phyloP scores from a whole-genome alignment of 2,888 invertebrate species.

The Temnothorax unifasciatus region DNA sequence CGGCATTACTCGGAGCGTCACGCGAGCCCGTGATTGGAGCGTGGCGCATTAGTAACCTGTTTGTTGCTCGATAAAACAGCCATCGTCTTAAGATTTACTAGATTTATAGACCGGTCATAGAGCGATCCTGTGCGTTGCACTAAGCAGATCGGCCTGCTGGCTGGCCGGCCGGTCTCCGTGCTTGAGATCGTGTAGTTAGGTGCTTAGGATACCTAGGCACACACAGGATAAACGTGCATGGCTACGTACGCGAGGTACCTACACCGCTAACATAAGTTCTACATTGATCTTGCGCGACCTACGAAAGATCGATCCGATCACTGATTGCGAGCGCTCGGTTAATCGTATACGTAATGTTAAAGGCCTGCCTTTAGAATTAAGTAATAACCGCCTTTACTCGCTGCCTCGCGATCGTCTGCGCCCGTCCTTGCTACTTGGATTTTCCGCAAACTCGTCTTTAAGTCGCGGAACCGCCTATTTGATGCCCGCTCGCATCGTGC shows the following conservation, averaged over 20 bases:
- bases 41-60: conserved; percentile 81
- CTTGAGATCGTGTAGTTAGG: conserved; percentile 40
- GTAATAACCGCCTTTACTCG: conserved; percentile 47
- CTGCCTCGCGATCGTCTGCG: conserved; percentile 27
- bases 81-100: conserved; percentile 81
- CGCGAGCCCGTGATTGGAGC: conserved; percentile 78
- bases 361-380: conserved; percentile 59
- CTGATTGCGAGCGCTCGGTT: conserved; percentile 54
- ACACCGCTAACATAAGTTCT: conserved; percentile 1
- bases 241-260: not conserved
- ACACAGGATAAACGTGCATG: conserved; percentile 19
- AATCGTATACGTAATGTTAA: conserved; percentile 58
- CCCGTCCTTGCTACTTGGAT: conserved; percentile 31
- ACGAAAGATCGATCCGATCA: conserved; percentile 35
- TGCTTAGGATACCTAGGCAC: conserved; percentile 14
- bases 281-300: conserved; percentile 42
- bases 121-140: conserved; percentile 18
- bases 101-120: conserved; percentile 81
- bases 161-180: conserved; percentile 17
- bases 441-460: conserved; percentile 54
- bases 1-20: conserved; percentile 73
- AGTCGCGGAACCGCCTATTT: conserved; percentile 38
- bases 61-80: conserved; percentile 81
- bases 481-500: conserved; percentile 16
- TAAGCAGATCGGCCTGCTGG: conserved; percentile 53